These are phyloP conservation scores for Cantharis flavilabris DNA, from an alignment of 2,888 invertebrate genomes.

Conservation along the genomic window DNA sequence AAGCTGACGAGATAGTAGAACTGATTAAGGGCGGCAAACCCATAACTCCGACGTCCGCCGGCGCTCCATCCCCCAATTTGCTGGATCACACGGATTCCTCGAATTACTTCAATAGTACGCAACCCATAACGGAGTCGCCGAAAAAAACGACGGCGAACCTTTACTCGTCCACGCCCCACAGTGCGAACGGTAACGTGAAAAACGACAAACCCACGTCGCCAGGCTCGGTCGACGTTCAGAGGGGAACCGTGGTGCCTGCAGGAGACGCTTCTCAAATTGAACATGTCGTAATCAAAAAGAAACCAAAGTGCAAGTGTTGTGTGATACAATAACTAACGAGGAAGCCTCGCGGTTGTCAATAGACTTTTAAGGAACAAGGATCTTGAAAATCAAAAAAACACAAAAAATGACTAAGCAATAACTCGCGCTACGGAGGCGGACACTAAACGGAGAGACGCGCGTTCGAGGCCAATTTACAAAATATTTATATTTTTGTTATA, in stretches of 20 bases:
- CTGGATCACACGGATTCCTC: slow-evolving; percentile 57
- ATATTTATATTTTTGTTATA: slow-evolving; percentile 21
- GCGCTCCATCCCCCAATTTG: slow-evolving; percentile 60
- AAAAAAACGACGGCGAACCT: slow-evolving; percentile 37
- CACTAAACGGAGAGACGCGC: background rate
- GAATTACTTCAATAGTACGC: slow-evolving; percentile 27
- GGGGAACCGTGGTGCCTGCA: slow-evolving; percentile 72
- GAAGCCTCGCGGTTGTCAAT: slow-evolving; percentile 38
- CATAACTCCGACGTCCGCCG: slow-evolving; percentile 73
- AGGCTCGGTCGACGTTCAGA: slow-evolving; percentile 67
- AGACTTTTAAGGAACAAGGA: slow-evolving; percentile 35
- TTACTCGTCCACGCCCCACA: slow-evolving; percentile 39
- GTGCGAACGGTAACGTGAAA: slow-evolving; percentile 51
- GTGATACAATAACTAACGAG: slow-evolving; percentile 75
- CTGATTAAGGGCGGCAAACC: slow-evolving; percentile 90
- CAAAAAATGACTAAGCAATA: background rate
- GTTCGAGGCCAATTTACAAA: background rate
- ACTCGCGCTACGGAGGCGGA: background rate
- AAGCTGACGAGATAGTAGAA: slow-evolving; percentile 95
- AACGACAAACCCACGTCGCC: slow-evolving; percentile 58
- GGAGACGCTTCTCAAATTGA: slow-evolving; percentile 76
- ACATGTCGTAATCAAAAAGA: slow-evolving; percentile 92
- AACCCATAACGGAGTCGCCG: slow-evolving; percentile 54
- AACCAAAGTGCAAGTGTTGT: slow-evolving; percentile 95
- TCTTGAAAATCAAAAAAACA: background rate